A percentile compares a stretch with the other conserved stretches of the same genome.
These are phyloP conservation scores for Zaprionus nigranus DNA, from an alignment of 1,140 invertebrate genomes.

Conservation along the genomic window DNA sequence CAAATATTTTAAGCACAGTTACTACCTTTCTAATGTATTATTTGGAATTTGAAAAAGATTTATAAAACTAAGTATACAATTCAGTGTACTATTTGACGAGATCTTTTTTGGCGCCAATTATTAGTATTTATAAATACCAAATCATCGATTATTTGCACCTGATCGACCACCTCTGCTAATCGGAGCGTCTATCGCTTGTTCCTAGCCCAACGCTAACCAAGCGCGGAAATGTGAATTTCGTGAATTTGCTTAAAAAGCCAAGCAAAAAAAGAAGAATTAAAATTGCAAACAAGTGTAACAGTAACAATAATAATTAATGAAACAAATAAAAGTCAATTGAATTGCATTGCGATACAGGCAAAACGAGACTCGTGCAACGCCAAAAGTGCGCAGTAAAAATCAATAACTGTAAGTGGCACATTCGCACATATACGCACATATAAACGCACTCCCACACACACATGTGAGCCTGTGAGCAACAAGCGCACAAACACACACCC, in stretches of 20 bases:
- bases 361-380: slow-evolving; percentile 26
- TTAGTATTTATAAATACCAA: neutral
- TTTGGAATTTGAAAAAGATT: fast-evolving
- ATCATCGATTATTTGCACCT: neutral
- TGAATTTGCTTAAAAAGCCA: slow-evolving; percentile 51
- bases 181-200: slow-evolving; percentile 23
- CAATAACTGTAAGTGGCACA: slow-evolving; percentile 78
- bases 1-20: too few species aligned
- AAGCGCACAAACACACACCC: slow-evolving; percentile 17
- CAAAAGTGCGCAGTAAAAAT: slow-evolving; percentile 79
- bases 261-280: neutral
- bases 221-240: slow-evolving; percentile 72
- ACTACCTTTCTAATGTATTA: too few species aligned
- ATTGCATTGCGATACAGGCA: neutral
- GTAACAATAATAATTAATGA: neutral
- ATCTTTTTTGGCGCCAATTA: neutral
- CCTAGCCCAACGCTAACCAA: slow-evolving; percentile 27
- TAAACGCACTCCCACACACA: slow-evolving; percentile 34
- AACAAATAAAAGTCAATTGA: slow-evolving; percentile 14
- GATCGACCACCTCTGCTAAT: slow-evolving; percentile 4
- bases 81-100: neutral
- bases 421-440: slow-evolving; percentile 45
- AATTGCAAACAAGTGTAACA: neutral
- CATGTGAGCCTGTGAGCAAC: slow-evolving; percentile 42
- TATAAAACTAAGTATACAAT: too few species aligned